Conservation (phyloP, 2,888 invertebrate species). For the Lithophane leautieri region DNA sequence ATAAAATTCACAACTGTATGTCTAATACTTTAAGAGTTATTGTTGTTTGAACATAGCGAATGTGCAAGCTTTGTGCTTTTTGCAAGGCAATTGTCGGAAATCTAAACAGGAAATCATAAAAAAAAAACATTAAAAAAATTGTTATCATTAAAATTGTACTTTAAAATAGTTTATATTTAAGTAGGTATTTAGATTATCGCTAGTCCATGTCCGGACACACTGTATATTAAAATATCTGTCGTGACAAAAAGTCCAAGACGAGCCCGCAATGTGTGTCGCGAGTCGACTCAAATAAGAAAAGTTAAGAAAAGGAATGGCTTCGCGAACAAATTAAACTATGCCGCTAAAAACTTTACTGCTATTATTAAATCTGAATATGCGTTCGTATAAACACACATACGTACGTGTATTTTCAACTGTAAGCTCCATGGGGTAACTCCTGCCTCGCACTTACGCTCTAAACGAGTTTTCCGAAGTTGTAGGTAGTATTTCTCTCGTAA, state of each 20-base stretch:
- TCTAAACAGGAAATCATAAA: too few species aligned
- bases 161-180: too few species aligned
- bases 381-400: constrained; percentile 16
- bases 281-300: constrained; percentile 61
- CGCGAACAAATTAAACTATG: constrained; percentile 46
- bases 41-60: too few species aligned
- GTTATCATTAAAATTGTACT: too few species aligned
- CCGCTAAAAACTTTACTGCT: constrained; percentile 43
- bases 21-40: too few species aligned
- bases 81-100: too few species aligned
- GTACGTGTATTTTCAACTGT: constrained; percentile 12
- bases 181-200: too few species aligned
- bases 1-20: too few species aligned
- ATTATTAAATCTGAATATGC: constrained; percentile 56
- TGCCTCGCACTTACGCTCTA: constrained; percentile 8
- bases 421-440: constrained; percentile 24
- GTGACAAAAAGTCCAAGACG: constrained; percentile 51
- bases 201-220: too few species aligned
- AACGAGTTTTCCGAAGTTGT: constrained; percentile 32
- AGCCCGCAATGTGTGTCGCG: constrained; percentile 38
- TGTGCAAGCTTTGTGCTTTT: too few species aligned
- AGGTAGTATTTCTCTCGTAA: constrained; percentile 32
- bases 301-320: constrained; percentile 48
- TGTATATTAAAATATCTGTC: constrained; percentile 43
- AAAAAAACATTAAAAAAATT: too few species aligned